Base-by-base conservation (phyloP, 2,797 vertebrate genomes). In the Urocyon cinereoargenteus region DNA sequence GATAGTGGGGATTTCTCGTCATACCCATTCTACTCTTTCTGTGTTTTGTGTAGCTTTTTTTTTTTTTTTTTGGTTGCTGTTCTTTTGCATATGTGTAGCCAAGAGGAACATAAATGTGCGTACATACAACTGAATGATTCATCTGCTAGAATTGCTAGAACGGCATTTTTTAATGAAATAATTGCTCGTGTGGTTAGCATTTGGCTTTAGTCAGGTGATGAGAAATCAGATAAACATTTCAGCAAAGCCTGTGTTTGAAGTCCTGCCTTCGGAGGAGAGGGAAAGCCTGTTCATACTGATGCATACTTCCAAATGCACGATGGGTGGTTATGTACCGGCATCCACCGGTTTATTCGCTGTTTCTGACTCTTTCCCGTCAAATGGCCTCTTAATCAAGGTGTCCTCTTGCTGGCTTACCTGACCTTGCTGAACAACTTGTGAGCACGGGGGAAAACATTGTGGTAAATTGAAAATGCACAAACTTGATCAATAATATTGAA, bases 171-270 rank as follows among this genome's bases (percentile, higher is more conserved):
- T 97, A 94, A 1, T 45, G 98, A 97, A 97, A 79, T 87, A 94
- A 12, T 90, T 97, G 75, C 86, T 95, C 98, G 36, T 98, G 97
- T 88, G 82, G 94, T 94, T 97, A 79, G 15, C 31, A 79, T 95
- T 94, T 62, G 84, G 73, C 86, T 97, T 98, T 91, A 98, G 55
- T 98, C 91, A 96, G 85, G 81, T 94, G 92, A n/a, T 94, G 96
- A 97, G 86, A 86, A 86, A 98, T 84, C 96, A 94, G 84, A 82
- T 98, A 96, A 98, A 86, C 31, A 91, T 93, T 98, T 87, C 90
- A 95, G 51, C 45, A 73, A 36, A 34, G 7, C 61, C 81, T 98
- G 13, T 36, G 5, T 91, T 26, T 70, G 77, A 81, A 97, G 83
- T 97, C 96, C 62, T 96, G 24, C 59, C 73, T 19, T 59, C 40